Conservation (phyloP, 2,113 vertebrate species). For the Varanus komodoensis region DNA sequence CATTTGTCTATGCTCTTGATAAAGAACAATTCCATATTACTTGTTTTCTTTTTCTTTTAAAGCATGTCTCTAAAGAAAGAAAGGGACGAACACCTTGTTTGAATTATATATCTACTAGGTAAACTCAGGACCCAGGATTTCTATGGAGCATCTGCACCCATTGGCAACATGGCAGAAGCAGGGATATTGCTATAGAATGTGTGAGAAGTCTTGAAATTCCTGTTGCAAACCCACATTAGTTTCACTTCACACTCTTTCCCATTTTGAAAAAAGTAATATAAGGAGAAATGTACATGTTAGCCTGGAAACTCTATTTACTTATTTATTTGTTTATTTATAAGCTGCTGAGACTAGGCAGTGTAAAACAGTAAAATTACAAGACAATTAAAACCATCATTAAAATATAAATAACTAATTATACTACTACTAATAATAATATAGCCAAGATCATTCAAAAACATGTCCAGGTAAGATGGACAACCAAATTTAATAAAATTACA, state of each 20-base stretch:
- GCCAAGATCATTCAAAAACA: no score
- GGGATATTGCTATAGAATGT: not conserved
- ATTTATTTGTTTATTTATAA: no score
- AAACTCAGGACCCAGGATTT: not conserved
- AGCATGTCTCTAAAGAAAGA: no score
- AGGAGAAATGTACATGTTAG: conserved; percentile 45
- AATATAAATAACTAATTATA: no score
- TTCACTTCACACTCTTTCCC: conserved; percentile 15
- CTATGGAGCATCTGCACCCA: not conserved
- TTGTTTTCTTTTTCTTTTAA: no score
- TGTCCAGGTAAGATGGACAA: no score
- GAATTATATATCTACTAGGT: not conserved
- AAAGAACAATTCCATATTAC: no score
- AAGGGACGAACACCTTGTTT: not conserved
- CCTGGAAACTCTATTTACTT: conserved; percentile 21
- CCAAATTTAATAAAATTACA: no score
- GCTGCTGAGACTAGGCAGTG: no score
- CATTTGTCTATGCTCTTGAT: conserved; percentile 46
- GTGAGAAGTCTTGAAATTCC: conserved; percentile 21
- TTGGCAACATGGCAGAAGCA: not conserved
- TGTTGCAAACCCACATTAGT: not conserved
- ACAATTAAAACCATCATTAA: no score
- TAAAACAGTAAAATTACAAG: no score
- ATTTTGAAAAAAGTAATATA: conserved; percentile 30
- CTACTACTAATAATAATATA: no score